Evolutionary conservation across 2,888 invertebrate genomes (phyloP).

Genomic region (Hanleya hanleyi): DNA sequence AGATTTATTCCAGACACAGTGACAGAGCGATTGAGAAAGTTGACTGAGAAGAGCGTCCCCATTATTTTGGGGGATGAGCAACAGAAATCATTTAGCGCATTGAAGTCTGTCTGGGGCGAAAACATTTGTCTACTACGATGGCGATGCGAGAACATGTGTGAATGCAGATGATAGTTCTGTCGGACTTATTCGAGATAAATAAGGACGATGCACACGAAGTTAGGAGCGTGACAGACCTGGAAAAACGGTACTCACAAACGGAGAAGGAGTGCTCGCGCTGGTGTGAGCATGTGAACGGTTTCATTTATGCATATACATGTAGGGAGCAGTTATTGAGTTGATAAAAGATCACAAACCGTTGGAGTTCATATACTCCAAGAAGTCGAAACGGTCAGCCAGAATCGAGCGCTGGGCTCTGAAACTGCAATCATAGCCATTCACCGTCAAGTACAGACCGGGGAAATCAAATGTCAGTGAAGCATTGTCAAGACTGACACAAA

Average conservation of each 20-base stretch:
- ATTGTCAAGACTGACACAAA: no score
- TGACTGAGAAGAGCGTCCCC: background rate
- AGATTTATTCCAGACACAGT: conserved; percentile 20
- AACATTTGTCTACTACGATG: conserved; percentile 22
- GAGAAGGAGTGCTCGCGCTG: conserved; percentile 36
- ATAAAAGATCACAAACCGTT: conserved; percentile 14
- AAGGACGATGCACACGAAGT: conserved; percentile 32
- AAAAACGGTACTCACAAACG: conserved; percentile 35
- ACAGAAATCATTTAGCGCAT: conserved; percentile 17
- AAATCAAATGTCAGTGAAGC: no score
- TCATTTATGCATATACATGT: conserved; percentile 1
- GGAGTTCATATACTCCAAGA: conserved; percentile 19
- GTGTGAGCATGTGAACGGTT: conserved; percentile 24
- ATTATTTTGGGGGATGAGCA: background rate
- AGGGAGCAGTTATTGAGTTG: conserved; percentile 14
- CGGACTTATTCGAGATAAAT: conserved; percentile 22
- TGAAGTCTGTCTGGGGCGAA: conserved; percentile 20
- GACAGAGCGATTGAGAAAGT: conserved; percentile 16
- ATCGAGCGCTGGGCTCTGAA: conserved; percentile 35
- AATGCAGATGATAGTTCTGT: conserved; percentile 33
- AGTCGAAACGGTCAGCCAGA: conserved; percentile 28
- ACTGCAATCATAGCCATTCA: conserved; percentile 28
- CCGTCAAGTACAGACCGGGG: no score
- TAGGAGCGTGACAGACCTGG: conserved; percentile 23
- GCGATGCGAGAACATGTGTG: conserved; percentile 9